These are phyloP conservation scores for Sinocyclocheilus anophthalmus DNA, from an alignment of 2,113 vertebrate genomes.

Conservation along the genomic window DNA sequence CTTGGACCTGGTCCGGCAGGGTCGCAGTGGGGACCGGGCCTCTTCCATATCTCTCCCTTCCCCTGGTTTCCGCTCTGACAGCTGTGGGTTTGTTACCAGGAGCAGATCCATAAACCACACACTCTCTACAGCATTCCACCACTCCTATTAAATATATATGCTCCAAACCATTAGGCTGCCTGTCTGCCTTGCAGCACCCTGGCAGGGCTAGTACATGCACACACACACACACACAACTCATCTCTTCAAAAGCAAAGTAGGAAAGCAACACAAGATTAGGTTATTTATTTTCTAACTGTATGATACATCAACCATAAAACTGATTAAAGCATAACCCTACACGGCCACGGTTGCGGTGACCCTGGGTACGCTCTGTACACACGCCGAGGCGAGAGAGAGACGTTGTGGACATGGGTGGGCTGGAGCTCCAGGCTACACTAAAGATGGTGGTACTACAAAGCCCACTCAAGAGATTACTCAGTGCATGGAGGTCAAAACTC, in stretches of 20 bases:
- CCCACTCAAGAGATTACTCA: slow-evolving; percentile 13
- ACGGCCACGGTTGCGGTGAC: neutral
- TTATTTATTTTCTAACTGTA: slow-evolving; percentile 49
- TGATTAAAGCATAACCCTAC: slow-evolving; percentile 57
- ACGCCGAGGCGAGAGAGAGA: slow-evolving; percentile 23
- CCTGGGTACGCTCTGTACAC: slow-evolving; percentile 5
- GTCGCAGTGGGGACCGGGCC: slow-evolving; percentile 59
- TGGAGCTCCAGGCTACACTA: slow-evolving; percentile 17
- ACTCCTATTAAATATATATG: slow-evolving; percentile 61
- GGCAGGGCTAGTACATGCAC: slow-evolving; percentile 2
- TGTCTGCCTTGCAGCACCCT: slow-evolving; percentile 39
- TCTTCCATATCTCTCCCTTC: slow-evolving; percentile 52
- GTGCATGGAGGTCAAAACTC: slow-evolving; percentile 27
- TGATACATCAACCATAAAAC: slow-evolving; percentile 57
- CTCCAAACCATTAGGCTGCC: slow-evolving; percentile 58
- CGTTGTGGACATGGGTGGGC: slow-evolving; percentile 25
- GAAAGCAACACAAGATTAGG: neutral
- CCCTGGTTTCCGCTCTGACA: slow-evolving; percentile 55
- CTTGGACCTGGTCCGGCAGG: slow-evolving; percentile 57
- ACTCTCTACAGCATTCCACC: slow-evolving; percentile 53
- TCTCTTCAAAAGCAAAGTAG: neutral
- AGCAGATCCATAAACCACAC: slow-evolving; percentile 65
- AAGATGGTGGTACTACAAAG: slow-evolving; percentile 6
- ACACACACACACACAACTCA: slow-evolving; percentile 10
- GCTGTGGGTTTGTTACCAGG: slow-evolving; percentile 62